Evolutionary conservation across 2,888 invertebrate genomes (phyloP), one percentile per base, ranked within the genome.

Genomic region (Tetragnatha montana): DNA sequence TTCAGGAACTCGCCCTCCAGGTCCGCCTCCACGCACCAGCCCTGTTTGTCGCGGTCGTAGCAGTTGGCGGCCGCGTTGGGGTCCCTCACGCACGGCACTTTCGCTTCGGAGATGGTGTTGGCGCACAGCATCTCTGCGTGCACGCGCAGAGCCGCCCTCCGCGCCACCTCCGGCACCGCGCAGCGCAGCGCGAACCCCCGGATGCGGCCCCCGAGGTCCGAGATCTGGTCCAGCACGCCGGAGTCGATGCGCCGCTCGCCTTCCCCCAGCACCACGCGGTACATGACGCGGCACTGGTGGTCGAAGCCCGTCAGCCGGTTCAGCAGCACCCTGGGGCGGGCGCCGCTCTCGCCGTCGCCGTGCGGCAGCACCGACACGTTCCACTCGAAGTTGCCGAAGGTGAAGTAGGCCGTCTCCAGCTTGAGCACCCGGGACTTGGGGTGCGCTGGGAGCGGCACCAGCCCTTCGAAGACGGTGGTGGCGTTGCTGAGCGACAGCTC

Each of bases 321-420:
- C 70, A 97, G 93, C 80, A 93, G 93, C 7, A 94, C 92, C 92
- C 92, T 92, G 7, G 88, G 89, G 3, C 90, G 76, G 21, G 81
- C 49, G 17, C 70, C 68, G 49, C 35, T 69, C 8, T 69, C 60
- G 68, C 82, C 88, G 74, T 89, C 89, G 7, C 87, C 80, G 21
- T 70, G 78, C 49, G 89, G 89, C 35, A 89, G 84, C 19, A 90
- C 76, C 47, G 90, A 87, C 8, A 97, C 94, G 92, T 96, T 96
- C 97, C 97, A 97, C 93, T 97, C 97, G 93, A 96, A 96, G 68
- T 96, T 96, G 8, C 96, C 96, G 93, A 96, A 97, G 0, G 96
- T 95, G 93, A 97, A 96, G 92, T 95, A 95, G 19, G 95, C 94
- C 4, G 95, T 95, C 92, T 96, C 96, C 86, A 95, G 93, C 87